Evolutionary conservation across 2,888 invertebrate genomes (phyloP), one percentile per base, ranked within the genome.

Genomic region (Aphidoletes aphidimyza): DNA sequence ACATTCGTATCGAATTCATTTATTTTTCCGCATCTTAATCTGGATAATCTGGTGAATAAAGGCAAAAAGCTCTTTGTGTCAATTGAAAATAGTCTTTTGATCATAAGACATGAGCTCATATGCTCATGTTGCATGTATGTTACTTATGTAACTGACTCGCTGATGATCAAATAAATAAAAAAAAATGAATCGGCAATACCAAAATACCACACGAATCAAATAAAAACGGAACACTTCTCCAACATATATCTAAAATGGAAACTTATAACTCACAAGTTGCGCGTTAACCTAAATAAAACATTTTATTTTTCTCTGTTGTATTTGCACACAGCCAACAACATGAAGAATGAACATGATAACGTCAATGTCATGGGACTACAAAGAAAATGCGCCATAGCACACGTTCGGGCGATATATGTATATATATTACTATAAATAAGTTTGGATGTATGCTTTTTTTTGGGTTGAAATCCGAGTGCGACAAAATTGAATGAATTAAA

Each of bases 21-120:
- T 69, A 30, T 30, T 69, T 69, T 69, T 69, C 69, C 69, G 14
- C 69, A 69, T 30, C 69, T 69, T 69, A 69, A 69, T 69, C 69
- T 69, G 69, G 69, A 69, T 69, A 69, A 69, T 69, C 69, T 69
- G 69, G 34, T 30, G 69, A 69, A 69, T 69, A 30, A 69, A 69
- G 69, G 11, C 17, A n/a, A n/a, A 69, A 30, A 69, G 69, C 69
- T 69, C 30, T 69, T 69, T 30, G 69, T 69, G 30, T 30, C 11
- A 30, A 30, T 69, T 69, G 54, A 47, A 47, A 47, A 47, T 17
- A 54, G 34, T 69, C 34, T 30, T 69, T 69, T 69, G 69, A 69
- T 69, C 69, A 30, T 54, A 22, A 6, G 47, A 6, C 54, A 8
- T 54, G 54, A 54, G 54, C 5, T 2, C 8, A 19, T 11, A 19